These are phyloP conservation scores for Hirtodrosophila trivittata DNA, from an alignment of 2,888 invertebrate species.

Conservation along the genomic window DNA sequence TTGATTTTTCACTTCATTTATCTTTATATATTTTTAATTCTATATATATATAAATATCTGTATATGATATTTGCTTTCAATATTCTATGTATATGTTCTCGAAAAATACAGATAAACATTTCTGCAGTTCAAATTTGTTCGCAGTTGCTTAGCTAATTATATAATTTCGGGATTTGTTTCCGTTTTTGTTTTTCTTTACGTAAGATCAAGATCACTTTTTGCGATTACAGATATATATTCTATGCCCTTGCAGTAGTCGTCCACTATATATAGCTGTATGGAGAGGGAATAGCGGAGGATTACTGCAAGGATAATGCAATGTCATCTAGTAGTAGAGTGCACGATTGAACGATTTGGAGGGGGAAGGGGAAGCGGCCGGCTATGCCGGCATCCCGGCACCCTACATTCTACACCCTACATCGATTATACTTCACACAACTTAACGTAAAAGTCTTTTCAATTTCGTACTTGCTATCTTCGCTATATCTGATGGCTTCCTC, in stretches of 20 bases:
- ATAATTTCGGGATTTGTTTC: conserved; percentile 26
- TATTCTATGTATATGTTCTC: conserved; percentile 62
- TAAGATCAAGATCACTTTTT: conserved; percentile 74
- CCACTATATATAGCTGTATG: conserved; percentile 33
- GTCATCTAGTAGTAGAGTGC: background rate
- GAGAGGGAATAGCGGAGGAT: too few relatives aligned
- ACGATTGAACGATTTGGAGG: background rate
- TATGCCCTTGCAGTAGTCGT: conserved; percentile 65
- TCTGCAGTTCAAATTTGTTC: conserved; percentile 57
- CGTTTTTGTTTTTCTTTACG: conserved; percentile 41
- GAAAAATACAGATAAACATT: conserved; percentile 66
- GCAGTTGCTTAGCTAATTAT: conserved; percentile 60
- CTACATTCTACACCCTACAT: conserved; percentile 7
- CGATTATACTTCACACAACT: conserved; percentile 35
- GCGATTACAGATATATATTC: conserved; percentile 61
- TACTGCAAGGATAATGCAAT: background rate
- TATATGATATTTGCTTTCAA: too few relatives aligned
- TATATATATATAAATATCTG: conserved; percentile 7
- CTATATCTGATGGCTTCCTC: conserved; percentile 3
- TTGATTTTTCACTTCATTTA: conserved; percentile 36
- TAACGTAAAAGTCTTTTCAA: conserved; percentile 74
- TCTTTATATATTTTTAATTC: conserved; percentile 25
- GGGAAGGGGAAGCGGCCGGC: conserved; percentile 22
- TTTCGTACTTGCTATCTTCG: conserved; percentile 36
- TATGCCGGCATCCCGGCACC: conserved; percentile 33